Evolutionary conservation across 2,888 invertebrate genomes (phyloP), one percentile per base, ranked within the genome.

Genomic region (Corbicula japonica): DNA sequence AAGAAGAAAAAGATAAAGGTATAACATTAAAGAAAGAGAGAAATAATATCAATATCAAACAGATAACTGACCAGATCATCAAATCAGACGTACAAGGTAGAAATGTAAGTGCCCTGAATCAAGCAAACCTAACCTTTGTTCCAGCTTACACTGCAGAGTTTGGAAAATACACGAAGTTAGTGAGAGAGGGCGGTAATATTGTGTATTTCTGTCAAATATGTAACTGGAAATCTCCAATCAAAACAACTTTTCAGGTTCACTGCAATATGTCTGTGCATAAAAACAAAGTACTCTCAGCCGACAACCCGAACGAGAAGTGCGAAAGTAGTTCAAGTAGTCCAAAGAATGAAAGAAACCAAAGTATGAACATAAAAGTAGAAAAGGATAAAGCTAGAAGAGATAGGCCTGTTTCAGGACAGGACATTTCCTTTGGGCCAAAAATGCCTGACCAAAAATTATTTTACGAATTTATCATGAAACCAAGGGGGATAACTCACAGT

Each of bases 161-260:
- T 78, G 89, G 90, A 18, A 87, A 88, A 69, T 89, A 85, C 52
- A 90, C 90, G 18, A 89, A 88, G 65, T 78, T 90, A 8, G 85
- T 90, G 4, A 70, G 90, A 35, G 90, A 90, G 77, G 90, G 90
- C 8, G 90, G 90, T 1, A 89, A 88, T 52, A 88, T 89, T 76
- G 88, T 89, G 6, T 90, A 90, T 60, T 90, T 90, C 68, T 90
- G 90, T 77, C 90, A 90, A 68, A 86, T 88, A 21, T 90, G 90
- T 76, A 90, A 90, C 73, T 88, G 86, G 86, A 90, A 89, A 73
- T 87, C 88, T 38, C 89, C 88, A 52, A 85, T 88, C 6, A 87
- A 88, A 63, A 75, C 87, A 26, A 85, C 85, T n/a, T 90, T 90
- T 71, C 84, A 87, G 48, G 81, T 75, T 28, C 90, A 89, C 62